A percentile compares a stretch with the other conserved stretches of the same genome.
Conservation (phyloP, 2,888 invertebrate genomes). For the Noctua pronuba region DNA sequence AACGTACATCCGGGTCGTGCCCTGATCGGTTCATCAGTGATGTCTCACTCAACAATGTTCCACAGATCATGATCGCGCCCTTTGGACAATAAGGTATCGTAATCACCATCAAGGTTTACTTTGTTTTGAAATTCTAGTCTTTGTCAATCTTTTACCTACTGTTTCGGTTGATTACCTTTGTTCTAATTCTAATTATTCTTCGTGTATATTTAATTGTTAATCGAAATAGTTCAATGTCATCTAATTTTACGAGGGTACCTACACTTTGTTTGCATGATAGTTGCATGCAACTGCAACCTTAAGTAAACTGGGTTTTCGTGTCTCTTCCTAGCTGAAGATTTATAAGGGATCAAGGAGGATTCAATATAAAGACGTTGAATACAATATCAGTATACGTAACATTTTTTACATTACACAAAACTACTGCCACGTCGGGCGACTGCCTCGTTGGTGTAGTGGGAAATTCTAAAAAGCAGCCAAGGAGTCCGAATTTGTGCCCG, state of each 20-base stretch:
- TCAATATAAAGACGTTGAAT: not conserved
- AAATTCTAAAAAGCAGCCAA: too few relatives aligned
- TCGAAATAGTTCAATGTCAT: conserved; percentile 54
- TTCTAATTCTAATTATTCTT: conserved; percentile 53
- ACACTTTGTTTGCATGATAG: not conserved
- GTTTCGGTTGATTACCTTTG: conserved; percentile 38
- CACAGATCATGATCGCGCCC: conserved; percentile 69
- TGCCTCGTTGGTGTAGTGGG: too few relatives aligned
- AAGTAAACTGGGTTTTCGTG: not conserved
- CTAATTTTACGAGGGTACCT: not conserved
- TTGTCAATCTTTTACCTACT: conserved; percentile 57
- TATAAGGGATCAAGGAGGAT: not conserved
- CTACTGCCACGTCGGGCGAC: too few relatives aligned
- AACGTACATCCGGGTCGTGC: conserved; percentile 60
- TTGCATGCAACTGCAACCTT: conserved; percentile 28
- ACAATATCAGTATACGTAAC: not conserved
- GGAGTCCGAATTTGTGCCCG: too few relatives aligned
- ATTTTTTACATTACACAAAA: not conserved
- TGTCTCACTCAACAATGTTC: conserved; percentile 27
- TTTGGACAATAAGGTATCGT: conserved; percentile 66
- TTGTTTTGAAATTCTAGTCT: conserved; percentile 60
- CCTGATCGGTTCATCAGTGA: conserved; percentile 33
- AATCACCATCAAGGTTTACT: conserved; percentile 65
- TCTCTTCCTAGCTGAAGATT: not conserved
- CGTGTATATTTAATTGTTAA: conserved; percentile 23